Evolutionary conservation across 2,113 vertebrate genomes (phyloP), one percentile per base, ranked within the genome.

Genomic region (Syngnathus typhle): DNA sequence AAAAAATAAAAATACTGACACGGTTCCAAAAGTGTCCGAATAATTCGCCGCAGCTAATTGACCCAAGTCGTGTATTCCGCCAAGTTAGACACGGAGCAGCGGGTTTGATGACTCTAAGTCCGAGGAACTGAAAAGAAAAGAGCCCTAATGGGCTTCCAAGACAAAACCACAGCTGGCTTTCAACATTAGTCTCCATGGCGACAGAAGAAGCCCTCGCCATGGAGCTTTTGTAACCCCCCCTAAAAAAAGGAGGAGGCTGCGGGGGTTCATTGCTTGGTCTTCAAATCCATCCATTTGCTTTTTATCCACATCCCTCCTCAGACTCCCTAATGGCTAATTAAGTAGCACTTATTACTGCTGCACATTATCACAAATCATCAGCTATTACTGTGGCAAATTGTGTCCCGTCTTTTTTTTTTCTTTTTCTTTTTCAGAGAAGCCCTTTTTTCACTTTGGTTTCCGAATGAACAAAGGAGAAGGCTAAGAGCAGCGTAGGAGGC

Each of bases 151-250:
- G 83, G 73, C 82, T 77, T 81, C 77, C 81, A 84, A 84, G 82
- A 88, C 86, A 89, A 89, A 88, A 86, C 83, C 88, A 87, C 85
- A 88, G 87, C 87, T 88, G 86, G 85, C 85, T 85, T 86, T 80
- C 76, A 80, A 84, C 85, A 86, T 88, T 88, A 84, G 88, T 88
- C 81, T 74, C 87, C 85, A 89, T 89, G 83, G 77, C 76, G 64
- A 89, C 88, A 68, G 69, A 82, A 82, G 79, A 85, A 87, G 82
- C 83, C 52, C 76, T 63, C 67, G 78, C 72, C 69, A 73, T 70
- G 82, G 79, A 58, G 73, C 83, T 67, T 83, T 84, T 87, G 85
- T 86, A 67, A 54, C 38, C 77, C 80, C 39, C 15, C 44, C 1
- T 3, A 10, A 7, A 43, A 43, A 43, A 9, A 44, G 46, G 62